Evolutionary conservation across 2,797 vertebrate species (phyloP).

Genomic region (Coilia nasus): DNA sequence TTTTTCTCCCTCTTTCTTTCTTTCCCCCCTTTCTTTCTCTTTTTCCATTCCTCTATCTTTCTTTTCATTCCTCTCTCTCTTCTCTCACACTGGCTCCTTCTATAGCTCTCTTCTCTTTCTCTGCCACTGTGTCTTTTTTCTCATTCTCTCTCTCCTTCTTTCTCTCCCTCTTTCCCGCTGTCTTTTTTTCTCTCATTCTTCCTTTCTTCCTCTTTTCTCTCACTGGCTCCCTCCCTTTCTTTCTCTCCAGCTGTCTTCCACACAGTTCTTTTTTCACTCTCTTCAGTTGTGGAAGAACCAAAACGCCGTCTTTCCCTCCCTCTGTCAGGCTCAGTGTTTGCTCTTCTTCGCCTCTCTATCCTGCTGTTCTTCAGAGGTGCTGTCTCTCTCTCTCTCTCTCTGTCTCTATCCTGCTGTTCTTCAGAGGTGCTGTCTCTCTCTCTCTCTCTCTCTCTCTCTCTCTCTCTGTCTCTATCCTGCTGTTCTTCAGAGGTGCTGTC

Average conservation of each 20-base stretch:
- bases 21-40: neutral
- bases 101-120: no score
- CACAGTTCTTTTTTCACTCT: no score
- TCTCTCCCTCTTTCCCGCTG: slow-evolving; percentile 4
- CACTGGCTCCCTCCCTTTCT: no score
- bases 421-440: no score
- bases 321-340: neutral
- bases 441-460: no score
- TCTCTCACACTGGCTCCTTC: no score
- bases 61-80: neutral
- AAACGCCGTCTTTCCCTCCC: neutral
- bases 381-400: neutral
- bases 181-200: neutral
- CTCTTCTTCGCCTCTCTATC: neutral
- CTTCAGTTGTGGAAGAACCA: no score
- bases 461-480: no score
- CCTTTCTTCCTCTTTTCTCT: no score
- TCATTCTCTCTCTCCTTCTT: neutral
- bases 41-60: neutral
- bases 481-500: no score
- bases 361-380: neutral
- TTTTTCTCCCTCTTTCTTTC: neutral
- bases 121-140: neutral
- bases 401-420: no score
- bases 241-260: no score